These are phyloP conservation scores for Phrynosoma blainvillii DNA, from an alignment of 2,113 vertebrate species.

Conservation along the genomic window DNA sequence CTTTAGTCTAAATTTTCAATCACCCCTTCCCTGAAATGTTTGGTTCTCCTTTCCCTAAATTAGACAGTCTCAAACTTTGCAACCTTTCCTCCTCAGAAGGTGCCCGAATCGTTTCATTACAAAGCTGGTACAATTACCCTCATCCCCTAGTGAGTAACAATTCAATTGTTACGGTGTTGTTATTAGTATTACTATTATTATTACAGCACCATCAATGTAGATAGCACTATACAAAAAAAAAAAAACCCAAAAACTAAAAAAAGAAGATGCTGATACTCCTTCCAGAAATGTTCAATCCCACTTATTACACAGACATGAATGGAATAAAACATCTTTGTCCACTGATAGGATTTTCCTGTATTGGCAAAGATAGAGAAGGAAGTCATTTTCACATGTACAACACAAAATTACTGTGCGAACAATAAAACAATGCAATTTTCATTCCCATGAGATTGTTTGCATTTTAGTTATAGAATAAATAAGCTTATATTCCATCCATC, in stretches of 20 bases:
- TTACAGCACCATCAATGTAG: too few species aligned
- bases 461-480: conserved; percentile 37
- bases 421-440: conserved; percentile 26
- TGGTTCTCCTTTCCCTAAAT: too few species aligned
- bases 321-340: background rate
- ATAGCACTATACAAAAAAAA: too few species aligned
- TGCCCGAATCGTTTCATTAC: background rate
- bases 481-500: conserved; percentile 52
- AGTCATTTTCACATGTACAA: background rate
- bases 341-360: background rate
- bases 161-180: background rate
- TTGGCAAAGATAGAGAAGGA: background rate
- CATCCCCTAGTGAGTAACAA: background rate
- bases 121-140: background rate
- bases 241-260: background rate
- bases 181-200: background rate
- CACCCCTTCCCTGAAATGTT: too few species aligned
- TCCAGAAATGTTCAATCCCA: background rate
- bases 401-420: background rate
- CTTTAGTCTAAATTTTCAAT: too few species aligned
- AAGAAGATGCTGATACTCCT: background rate
- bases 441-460: conserved; percentile 18
- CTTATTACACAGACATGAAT: too few species aligned
- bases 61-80: background rate
- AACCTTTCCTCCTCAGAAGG: background rate